These are phyloP conservation scores for Poeciliopsis occidentalis DNA, from an alignment of 2,113 vertebrate genomes.

Conservation along the genomic window DNA sequence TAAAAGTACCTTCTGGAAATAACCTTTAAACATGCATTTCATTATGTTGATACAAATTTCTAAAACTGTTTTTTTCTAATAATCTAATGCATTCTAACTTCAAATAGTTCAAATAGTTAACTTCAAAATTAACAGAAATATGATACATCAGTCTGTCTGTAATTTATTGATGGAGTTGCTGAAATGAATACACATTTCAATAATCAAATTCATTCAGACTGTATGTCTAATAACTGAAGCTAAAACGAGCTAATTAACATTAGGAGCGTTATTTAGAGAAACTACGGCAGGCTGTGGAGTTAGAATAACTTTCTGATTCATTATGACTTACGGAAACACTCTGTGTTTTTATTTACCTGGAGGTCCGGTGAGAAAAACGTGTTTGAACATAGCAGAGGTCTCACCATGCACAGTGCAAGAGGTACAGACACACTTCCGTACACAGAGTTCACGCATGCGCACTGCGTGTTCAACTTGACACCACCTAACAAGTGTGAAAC, in stretches of 20 bases:
- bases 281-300: too few species aligned
- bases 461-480: background rate
- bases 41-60: background rate
- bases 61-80: background rate
- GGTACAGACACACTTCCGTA: conserved; percentile 50
- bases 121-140: background rate
- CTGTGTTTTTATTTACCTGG: conserved; percentile 82
- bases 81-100: background rate
- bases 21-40: too few species aligned
- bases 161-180: too few species aligned
- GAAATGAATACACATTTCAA: too few species aligned
- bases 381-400: conserved; percentile 77
- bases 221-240: background rate
- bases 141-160: background rate
- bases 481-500: too few species aligned
- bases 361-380: conserved; percentile 90
- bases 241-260: conserved; percentile 14
- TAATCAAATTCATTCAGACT: too few species aligned
- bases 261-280: background rate
- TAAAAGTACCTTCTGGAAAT: background rate
- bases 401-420: background rate
- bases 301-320: background rate
- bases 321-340: background rate
- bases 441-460: conserved; percentile 69
- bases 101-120: too few species aligned